These are phyloP conservation scores for Schlechtendalia chinensis DNA, from an alignment of 1,140 invertebrate species.

Conservation along the genomic window DNA sequence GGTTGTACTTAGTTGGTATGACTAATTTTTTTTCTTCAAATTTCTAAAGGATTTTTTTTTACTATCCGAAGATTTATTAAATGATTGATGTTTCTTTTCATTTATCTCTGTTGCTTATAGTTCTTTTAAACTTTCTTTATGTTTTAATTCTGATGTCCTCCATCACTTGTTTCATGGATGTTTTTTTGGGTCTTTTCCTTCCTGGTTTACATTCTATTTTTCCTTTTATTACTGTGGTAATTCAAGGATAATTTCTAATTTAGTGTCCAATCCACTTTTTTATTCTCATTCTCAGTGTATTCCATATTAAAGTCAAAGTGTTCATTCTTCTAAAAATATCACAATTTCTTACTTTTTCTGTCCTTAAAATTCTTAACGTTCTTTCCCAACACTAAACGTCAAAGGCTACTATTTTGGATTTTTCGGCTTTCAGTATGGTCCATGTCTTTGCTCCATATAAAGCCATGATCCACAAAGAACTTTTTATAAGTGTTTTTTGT, in stretches of 20 bases:
- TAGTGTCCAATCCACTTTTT: neutral
- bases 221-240: neutral
- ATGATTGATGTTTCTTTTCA: neutral
- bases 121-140: neutral
- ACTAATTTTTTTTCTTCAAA: too few relatives aligned
- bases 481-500: neutral
- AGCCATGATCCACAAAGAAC: conserved; percentile 15
- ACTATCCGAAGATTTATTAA: neutral
- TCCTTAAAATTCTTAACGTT: conserved; percentile 51
- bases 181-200: neutral
- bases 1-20: too few relatives aligned
- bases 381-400: conserved; percentile 53
- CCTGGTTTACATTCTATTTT: neutral
- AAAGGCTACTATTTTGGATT: conserved; percentile 53
- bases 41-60: too few relatives aligned
- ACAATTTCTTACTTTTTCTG: conserved; percentile 29
- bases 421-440: conserved; percentile 31
- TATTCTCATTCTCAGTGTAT: neutral
- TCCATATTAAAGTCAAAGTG: neutral
- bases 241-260: conserved; percentile 6
- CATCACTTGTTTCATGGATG: neutral
- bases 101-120: neutral
- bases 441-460: conserved; percentile 10
- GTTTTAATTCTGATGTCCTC: neutral
- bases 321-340: neutral